Base-by-base conservation (phyloP, 1,140 invertebrate genomes). In the Trichogramma pretiosum region DNA sequence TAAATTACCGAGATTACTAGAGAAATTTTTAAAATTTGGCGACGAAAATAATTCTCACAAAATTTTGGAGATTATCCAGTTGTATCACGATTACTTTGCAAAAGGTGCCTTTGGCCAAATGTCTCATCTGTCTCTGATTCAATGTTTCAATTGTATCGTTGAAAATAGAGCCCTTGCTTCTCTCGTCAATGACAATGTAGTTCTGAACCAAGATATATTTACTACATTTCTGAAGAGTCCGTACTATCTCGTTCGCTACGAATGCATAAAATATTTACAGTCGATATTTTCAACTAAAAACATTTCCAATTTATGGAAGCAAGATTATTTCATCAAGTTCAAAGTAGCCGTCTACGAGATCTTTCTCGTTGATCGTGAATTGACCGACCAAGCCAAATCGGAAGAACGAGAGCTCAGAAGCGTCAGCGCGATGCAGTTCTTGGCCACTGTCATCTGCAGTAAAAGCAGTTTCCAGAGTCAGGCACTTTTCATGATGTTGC, bases 371-470 rank as follows among this genome's bases (percentile, higher is more conserved):
- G 47, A 56, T 30, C 54, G 42, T 35, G 34, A 38, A 46, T 23
- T 54, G 9, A 33, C 19, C 13, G 46, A 46, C 5, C 41, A 53
- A 9, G 56, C 61, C 38, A 57, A 48, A 23, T 40, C 53, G 7
- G 73, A 77, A 40, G 73, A 75, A 51, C 54, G 43, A 18, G 53
- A 61, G 9, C 67, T 63, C 36, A 53, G 64, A 49, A 67, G 59
- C 8, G 45, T 60, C 3, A 68, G 59, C 26, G 63, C 63, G 0
- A 53, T 76, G 24, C 59, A 71, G 16, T 56, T 62, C 11, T 59
- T 71, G 39, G 49, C 61, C 10, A 53, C 58, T 21, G 48, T 77
- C n/a, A 59, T 72, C 32, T 57, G 64, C 18, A 55, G 58, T 5
- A 68, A 61, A 50, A 59, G 65, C 24, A 54, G 58, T 37, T 68